Conservation (phyloP, 2,113 vertebrate genomes). For the Pelecanoides urinatrix region DNA sequence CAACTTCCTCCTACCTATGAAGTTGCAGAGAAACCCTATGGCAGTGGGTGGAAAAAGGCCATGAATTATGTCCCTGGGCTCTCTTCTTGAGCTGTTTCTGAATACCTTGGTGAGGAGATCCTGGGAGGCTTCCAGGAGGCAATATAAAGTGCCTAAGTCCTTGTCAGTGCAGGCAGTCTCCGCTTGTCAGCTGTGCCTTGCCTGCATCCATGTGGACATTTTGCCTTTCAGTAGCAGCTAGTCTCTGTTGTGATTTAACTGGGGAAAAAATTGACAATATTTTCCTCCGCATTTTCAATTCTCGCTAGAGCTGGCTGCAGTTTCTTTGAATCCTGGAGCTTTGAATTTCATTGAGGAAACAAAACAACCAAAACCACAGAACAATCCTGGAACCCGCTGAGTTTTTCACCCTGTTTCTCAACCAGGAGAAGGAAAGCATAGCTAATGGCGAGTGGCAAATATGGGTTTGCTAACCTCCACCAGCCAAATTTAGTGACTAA, state of each 20-base stretch:
- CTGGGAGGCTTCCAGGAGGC: background rate
- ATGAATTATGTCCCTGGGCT: background rate
- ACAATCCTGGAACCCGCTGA: background rate
- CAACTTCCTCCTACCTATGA: background rate
- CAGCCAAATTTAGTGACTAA: background rate
- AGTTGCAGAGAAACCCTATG: background rate
- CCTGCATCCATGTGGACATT: background rate
- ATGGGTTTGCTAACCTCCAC: background rate
- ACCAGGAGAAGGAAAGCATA: background rate
- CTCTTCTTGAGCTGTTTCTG: background rate
- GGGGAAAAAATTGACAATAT: background rate
- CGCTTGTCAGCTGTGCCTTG: background rate
- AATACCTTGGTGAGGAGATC: background rate
- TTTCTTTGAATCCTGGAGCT: background rate
- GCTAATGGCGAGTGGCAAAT: background rate
- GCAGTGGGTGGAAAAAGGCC: background rate
- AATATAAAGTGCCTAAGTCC: background rate
- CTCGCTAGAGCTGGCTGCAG: background rate
- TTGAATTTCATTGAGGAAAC: constrained; percentile 10
- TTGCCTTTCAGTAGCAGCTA: background rate
- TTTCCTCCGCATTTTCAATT: background rate
- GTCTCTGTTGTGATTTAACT: background rate
- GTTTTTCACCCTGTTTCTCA: background rate
- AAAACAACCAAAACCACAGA: background rate
- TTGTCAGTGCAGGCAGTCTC: background rate